phyloP scores from a whole-genome alignment of 2,113 vertebrate species.

The Stegastes partitus region DNA sequence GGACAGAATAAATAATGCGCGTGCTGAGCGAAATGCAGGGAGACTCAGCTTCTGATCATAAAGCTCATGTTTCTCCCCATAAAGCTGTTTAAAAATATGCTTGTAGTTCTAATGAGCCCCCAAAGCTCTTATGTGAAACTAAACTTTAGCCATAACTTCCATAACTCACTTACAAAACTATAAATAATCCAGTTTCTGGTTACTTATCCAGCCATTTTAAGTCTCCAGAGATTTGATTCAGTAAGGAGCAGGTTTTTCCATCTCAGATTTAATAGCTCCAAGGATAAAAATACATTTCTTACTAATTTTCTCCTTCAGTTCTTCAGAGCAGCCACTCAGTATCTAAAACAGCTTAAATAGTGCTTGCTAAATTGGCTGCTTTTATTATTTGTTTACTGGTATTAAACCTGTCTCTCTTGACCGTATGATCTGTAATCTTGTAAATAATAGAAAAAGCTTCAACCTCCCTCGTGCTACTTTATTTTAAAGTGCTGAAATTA shows the following conservation, averaged over 20 bases:
- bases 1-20: background rate
- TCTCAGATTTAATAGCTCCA: background rate
- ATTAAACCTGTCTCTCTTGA: too few relatives aligned
- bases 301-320: background rate
- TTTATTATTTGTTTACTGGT: background rate
- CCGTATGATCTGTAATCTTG: too few relatives aligned
- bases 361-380: background rate
- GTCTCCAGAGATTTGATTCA: constrained; percentile 1
- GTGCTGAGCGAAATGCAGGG: background rate
- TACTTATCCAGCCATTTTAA: constrained; percentile 5
- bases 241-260: background rate
- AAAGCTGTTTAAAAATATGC: background rate
- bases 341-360: background rate
- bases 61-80: background rate
- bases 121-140: constrained; percentile 14
- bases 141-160: constrained; percentile 38
- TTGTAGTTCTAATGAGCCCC: constrained; percentile 11
- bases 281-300: constrained; percentile 1
- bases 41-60: background rate
- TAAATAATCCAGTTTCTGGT: constrained; percentile 22
- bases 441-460: too few relatives aligned
- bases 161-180: background rate
- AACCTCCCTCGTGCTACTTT: background rate
- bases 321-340: background rate
- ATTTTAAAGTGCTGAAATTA: background rate